These are phyloP conservation scores for Mohoua ochrocephala DNA, from an alignment of 2,113 vertebrate genomes.

Conservation along the genomic window DNA sequence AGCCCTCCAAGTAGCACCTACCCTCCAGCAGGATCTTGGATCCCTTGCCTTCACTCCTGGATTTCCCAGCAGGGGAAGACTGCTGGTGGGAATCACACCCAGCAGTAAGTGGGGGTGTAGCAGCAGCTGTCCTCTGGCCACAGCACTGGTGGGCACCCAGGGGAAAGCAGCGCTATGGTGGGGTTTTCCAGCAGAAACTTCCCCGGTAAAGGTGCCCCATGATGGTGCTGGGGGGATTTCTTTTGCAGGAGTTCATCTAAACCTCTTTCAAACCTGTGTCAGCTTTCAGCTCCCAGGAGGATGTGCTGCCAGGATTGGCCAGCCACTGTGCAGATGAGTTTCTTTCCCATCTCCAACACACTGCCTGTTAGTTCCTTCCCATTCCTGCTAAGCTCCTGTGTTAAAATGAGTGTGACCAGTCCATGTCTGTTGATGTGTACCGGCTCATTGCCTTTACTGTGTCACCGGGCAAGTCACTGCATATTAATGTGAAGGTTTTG, in stretches of 20 bases:
- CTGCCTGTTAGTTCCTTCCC: background rate
- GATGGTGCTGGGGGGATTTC: background rate
- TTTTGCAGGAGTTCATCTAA: background rate
- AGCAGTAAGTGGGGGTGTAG: background rate
- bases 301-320: background rate
- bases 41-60: background rate
- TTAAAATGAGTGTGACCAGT: background rate
- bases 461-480: background rate
- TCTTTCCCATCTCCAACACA: background rate
- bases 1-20: background rate
- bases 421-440: background rate
- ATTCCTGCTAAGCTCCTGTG: background rate
- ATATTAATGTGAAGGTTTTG: background rate
- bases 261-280: background rate
- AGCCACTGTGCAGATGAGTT: background rate
- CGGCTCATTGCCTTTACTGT: background rate
- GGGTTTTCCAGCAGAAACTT: background rate
- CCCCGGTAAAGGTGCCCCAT: background rate
- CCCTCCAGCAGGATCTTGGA: background rate
- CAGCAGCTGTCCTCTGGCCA: rapidly evolving
- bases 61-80: background rate
- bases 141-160: background rate
- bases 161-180: rapidly evolving
- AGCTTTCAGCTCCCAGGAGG: background rate
- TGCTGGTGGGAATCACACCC: background rate